These are phyloP conservation scores for Macaria liturata DNA, from an alignment of 2,888 invertebrate species.

Conservation along the genomic window DNA sequence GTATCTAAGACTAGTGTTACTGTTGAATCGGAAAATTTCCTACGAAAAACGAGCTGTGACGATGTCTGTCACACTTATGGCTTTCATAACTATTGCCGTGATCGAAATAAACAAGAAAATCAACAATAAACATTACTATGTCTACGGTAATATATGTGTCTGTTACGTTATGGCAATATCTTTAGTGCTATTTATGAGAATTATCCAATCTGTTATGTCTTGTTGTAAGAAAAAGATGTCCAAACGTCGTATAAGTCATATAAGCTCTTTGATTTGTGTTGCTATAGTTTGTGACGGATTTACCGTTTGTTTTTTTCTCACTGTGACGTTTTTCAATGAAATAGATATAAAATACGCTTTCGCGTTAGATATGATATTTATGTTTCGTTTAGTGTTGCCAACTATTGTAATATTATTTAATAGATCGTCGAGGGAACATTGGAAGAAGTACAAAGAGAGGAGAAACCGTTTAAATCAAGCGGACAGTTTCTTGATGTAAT, in stretches of 20 bases:
- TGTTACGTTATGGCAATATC: slow-evolving; percentile 1
- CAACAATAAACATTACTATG: not conserved
- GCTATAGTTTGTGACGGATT: not conserved
- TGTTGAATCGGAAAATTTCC: slow-evolving; percentile 5
- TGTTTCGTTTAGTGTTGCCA: not conserved
- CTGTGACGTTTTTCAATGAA: not conserved
- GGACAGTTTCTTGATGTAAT: too few species aligned
- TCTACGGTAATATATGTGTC: not conserved
- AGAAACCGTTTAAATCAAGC: not conserved
- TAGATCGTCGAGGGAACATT: slow-evolving; percentile 14
- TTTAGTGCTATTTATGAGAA: not conserved
- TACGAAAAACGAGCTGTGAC: slow-evolving; percentile 10
- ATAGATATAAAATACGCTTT: not conserved
- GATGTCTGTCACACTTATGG: not conserved
- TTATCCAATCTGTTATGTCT: not conserved
- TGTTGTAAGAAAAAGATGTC: not conserved
- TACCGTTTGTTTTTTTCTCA: not conserved
- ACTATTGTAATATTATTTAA: slow-evolving; percentile 6
- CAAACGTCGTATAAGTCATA: not conserved
- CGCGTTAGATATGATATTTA: not conserved
- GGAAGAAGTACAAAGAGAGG: slow-evolving; percentile 8
- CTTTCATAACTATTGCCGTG: not conserved
- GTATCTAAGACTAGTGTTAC: slow-evolving; percentile 11
- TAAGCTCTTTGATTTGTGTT: not conserved
- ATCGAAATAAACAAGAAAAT: not conserved